These are phyloP conservation scores for Rhinopomastus cyanomelas DNA, from an alignment of 2,113 vertebrate genomes.

Conservation along the genomic window DNA sequence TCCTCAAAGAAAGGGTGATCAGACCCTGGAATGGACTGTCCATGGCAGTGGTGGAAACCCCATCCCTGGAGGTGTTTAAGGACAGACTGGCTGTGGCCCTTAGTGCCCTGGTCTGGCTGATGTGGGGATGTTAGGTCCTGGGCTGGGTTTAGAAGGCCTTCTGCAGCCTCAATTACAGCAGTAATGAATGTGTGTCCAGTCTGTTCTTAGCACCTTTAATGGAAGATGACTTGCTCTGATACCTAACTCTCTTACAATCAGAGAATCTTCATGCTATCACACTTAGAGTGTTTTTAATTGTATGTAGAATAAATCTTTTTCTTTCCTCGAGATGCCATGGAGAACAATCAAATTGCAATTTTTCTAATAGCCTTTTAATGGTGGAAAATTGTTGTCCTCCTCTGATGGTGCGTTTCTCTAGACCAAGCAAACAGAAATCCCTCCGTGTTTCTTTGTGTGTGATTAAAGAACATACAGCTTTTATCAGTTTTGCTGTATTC, in stretches of 20 bases:
- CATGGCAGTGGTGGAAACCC: no score
- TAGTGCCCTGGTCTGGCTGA: no score
- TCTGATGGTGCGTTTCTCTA: neutral
- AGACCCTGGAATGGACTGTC: no score
- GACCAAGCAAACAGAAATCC: neutral
- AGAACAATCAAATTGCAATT: neutral
- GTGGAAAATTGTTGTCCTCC: neutral
- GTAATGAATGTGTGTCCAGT: neutral
- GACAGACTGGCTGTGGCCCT: no score
- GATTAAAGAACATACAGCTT: neutral
- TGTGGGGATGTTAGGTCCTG: no score
- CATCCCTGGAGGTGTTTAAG: no score
- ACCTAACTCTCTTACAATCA: neutral
- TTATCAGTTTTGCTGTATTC: neutral
- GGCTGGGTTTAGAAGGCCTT: no score
- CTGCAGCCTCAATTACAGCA: no score
- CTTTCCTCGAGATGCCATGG: neutral
- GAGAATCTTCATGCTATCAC: neutral
- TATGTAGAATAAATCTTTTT: neutral
- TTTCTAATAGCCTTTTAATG: neutral
- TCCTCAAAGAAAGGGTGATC: no score
- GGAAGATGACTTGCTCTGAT: neutral
- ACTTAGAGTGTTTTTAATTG: neutral
- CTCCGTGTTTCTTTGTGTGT: accelerated
- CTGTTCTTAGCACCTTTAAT: neutral